Percentiles rank a stretch among this genome's conserved stretches.
Evolutionary conservation across 2,888 invertebrate genomes (phyloP).

Genomic region (Hetaerina titia): DNA sequence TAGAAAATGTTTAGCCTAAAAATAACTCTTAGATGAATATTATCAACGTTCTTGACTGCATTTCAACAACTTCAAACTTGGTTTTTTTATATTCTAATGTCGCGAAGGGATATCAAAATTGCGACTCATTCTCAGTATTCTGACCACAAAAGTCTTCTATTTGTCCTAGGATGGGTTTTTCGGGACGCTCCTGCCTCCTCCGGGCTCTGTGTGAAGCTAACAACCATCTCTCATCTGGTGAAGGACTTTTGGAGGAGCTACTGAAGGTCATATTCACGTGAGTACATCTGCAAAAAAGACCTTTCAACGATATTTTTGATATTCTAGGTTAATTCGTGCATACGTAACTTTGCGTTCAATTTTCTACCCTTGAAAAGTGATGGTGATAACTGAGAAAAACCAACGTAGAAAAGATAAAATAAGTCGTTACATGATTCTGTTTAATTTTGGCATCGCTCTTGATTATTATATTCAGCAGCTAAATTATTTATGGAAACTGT

Average conservation of each 20-base stretch:
- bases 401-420: no score
- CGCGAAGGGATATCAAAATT: background rate
- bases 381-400: no score
- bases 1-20: no score
- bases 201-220: constrained; percentile 87
- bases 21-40: background rate
- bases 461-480: no score
- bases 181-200: constrained; percentile 85
- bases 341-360: no score
- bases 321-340: no score
- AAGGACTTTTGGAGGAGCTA: constrained; percentile 85
- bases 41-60: background rate
- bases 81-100: background rate
- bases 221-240: constrained; percentile 82
- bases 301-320: no score
- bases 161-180: constrained; percentile 85
- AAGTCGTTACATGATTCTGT: no score
- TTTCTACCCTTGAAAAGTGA: no score
- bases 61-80: background rate
- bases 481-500: no score
- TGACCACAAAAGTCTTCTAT: constrained; percentile 9
- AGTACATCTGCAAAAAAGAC: constrained; percentile 73
- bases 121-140: no score
- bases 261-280: constrained; percentile 86
- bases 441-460: no score